Conservation (phyloP, 30 jellyfish, hydroid and myxozoan genomes). For the Pseudorhiza aurosa region DNA sequence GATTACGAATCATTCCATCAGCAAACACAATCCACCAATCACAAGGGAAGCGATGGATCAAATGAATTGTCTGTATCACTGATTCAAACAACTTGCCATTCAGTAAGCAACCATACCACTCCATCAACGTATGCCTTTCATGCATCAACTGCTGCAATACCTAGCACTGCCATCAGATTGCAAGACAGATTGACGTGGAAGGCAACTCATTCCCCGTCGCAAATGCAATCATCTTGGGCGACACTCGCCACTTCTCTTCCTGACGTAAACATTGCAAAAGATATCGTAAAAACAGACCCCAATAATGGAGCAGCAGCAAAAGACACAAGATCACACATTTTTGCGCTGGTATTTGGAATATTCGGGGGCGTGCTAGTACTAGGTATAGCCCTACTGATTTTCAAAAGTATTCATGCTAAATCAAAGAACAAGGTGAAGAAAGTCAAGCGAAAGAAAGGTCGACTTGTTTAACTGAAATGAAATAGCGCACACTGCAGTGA, state of each 20-base stretch:
- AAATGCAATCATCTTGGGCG: background rate
- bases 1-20: too few species aligned
- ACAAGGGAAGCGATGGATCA: too few species aligned
- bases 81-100: background rate
- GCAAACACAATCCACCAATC: too few species aligned
- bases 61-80: too few species aligned
- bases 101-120: background rate
- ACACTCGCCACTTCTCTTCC: background rate
- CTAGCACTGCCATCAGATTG: background rate
- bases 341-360: constrained; percentile 30
- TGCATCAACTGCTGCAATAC: background rate
- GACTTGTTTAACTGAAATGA: too few species aligned
- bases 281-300: background rate
- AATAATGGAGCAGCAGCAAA: background rate
- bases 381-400: constrained; percentile 17
- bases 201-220: background rate
- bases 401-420: constrained; percentile 3
- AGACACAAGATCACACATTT: constrained; percentile 6
- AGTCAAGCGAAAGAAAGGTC: background rate
- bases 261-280: background rate
- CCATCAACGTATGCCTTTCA: background rate
- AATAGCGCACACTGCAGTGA: too few species aligned
- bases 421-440: constrained; percentile 28
- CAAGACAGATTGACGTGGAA: background rate
- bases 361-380: constrained; percentile 35